Conservation (phyloP, 2,797 vertebrate genomes). For the Naso thynnoides region DNA sequence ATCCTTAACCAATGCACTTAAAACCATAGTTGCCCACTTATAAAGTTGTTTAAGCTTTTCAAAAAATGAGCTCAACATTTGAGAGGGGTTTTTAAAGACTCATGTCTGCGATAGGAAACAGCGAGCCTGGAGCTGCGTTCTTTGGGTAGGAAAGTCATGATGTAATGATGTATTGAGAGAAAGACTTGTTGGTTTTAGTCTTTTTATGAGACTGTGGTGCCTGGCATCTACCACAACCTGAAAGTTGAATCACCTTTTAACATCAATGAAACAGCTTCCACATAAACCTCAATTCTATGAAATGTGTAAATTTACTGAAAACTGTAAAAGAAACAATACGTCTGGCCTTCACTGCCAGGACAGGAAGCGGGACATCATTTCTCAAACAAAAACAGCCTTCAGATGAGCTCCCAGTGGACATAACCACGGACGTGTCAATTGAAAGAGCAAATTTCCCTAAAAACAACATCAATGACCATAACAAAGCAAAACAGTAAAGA, state of each 20-base stretch:
- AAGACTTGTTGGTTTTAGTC: background rate
- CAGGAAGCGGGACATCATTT: constrained; percentile 17
- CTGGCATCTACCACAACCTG: background rate
- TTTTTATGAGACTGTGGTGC: background rate
- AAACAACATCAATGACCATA: background rate
- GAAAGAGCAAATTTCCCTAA: background rate
- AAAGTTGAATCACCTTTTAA: background rate
- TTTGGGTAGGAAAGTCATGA: too few species aligned
- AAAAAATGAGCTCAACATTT: too few species aligned
- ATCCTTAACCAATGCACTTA: too few species aligned
- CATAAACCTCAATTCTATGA: background rate
- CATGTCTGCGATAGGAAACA: too few species aligned
- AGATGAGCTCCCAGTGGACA: constrained; percentile 16
- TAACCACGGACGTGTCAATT: constrained; percentile 1
- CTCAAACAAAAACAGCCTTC: constrained; percentile 8
- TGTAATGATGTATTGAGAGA: background rate
- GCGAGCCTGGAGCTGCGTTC: too few species aligned
- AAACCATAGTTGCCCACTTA: too few species aligned
- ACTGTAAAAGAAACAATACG: background rate
- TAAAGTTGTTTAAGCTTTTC: too few species aligned
- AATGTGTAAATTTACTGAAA: background rate
- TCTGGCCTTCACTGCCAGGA: constrained; percentile 9
- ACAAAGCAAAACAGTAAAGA: background rate
- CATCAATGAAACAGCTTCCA: background rate
- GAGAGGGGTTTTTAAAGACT: too few species aligned